These are phyloP conservation scores for Erethizon dorsatum DNA, from an alignment of 2,797 vertebrate species.

Conservation along the genomic window DNA sequence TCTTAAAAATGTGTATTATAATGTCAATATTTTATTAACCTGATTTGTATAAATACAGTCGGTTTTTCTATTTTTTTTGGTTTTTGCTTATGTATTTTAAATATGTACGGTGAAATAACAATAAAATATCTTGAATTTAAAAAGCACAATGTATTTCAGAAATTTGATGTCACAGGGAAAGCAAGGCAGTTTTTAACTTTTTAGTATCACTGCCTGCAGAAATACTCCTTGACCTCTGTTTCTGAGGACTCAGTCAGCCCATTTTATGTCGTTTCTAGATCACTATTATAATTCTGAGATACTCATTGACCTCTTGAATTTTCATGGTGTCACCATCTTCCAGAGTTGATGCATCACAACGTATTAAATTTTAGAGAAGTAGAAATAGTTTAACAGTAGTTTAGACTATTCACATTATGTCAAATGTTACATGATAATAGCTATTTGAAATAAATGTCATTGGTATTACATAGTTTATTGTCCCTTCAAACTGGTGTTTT, in stretches of 20 bases:
- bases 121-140: not conserved
- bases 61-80: not conserved
- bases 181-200: not conserved
- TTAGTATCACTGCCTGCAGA: not conserved
- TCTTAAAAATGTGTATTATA: not conserved
- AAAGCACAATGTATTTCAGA: not conserved
- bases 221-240: accelerated
- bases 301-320: not conserved
- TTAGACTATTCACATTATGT: not conserved
- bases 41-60: not conserved
- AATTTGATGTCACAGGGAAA: not conserved
- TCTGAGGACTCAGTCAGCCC: no score
- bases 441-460: not conserved
- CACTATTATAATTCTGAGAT: not conserved
- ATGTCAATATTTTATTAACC: not conserved
- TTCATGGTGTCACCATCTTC: not conserved
- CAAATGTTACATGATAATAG: not conserved
- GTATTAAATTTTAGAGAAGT: not conserved
- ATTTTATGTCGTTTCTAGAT: not conserved
- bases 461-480: not conserved
- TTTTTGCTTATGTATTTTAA: not conserved
- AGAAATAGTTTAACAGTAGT: not conserved
- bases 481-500: not conserved
- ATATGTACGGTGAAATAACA: not conserved
- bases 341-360: not conserved